Evolutionary conservation across 2,797 vertebrate species (phyloP).

Genomic region (Leptoclinus maculatus): DNA sequence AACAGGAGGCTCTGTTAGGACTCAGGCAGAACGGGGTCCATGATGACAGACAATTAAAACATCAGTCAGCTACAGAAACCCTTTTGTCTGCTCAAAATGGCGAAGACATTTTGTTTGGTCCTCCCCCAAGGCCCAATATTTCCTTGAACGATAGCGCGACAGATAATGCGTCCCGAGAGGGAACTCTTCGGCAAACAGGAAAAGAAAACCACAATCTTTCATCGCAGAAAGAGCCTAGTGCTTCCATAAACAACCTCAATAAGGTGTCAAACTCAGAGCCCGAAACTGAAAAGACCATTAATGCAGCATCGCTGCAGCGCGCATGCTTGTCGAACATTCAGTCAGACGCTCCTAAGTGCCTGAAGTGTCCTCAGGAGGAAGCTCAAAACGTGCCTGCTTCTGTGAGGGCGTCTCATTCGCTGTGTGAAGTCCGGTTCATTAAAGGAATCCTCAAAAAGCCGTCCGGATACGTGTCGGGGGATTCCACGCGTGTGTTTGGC

Average conservation of each 20-base stretch:
- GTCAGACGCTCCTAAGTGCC: conserved; percentile 34
- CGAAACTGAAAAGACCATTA: conserved; percentile 67
- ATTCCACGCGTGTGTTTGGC: conserved; percentile 59
- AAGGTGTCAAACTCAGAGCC: conserved; percentile 58
- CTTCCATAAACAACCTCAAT: conserved; percentile 68
- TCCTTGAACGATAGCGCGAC: conserved; percentile 58
- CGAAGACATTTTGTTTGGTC: conserved; percentile 61
- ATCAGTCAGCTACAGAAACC: conserved; percentile 71
- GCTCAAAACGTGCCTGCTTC: conserved; percentile 52
- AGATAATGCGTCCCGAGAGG: conserved; percentile 45
- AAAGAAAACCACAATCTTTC: conserved; percentile 54
- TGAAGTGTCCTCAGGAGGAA: conserved; percentile 58
- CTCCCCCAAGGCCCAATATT: conserved; percentile 60
- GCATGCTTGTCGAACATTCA: conserved; percentile 62
- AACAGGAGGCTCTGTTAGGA: conserved; percentile 73
- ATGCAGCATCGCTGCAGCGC: conserved; percentile 51
- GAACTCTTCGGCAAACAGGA: conserved; percentile 50
- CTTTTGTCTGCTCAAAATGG: conserved; percentile 72
- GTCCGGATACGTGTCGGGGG: conserved; percentile 78
- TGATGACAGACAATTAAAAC: conserved; percentile 68
- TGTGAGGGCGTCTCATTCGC: conserved; percentile 43
- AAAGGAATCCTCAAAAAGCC: conserved; percentile 93
- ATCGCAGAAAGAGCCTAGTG: conserved; percentile 56
- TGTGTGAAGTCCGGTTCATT: conserved; percentile 75
- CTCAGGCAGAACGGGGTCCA: conserved; percentile 68